These are phyloP conservation scores for Temnothorax unifasciatus DNA, from an alignment of 2,888 invertebrate genomes.

Conservation along the genomic window DNA sequence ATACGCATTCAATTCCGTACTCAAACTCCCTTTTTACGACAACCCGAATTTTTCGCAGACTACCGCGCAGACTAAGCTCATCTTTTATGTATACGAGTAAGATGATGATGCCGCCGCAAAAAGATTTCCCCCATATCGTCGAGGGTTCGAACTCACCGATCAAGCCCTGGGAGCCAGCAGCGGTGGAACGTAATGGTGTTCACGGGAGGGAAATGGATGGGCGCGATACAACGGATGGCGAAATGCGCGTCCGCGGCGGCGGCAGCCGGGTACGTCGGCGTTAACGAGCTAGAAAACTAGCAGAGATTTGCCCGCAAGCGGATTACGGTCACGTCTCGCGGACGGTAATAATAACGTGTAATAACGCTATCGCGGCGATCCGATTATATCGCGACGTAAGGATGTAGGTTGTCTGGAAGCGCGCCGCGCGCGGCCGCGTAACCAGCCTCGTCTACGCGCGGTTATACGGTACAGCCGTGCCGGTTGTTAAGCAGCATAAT, in stretches of 20 bases:
- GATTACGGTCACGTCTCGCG: constrained; percentile 71
- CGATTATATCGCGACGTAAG: constrained; percentile 55
- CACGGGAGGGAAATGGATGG: constrained; percentile 4
- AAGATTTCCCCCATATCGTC: constrained; percentile 32
- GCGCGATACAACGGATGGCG: constrained; percentile 22
- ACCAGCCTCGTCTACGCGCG: background rate
- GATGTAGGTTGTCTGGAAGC: constrained; percentile 44
- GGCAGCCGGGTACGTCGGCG: constrained; percentile 61
- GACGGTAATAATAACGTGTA: constrained; percentile 72
- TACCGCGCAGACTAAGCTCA: constrained; percentile 25
- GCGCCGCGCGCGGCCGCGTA: constrained; percentile 24
- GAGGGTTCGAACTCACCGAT: constrained; percentile 17
- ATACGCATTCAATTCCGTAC: background rate
- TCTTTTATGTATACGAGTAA: constrained; percentile 48
- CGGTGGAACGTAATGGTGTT: background rate
- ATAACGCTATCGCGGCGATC: constrained; percentile 71
- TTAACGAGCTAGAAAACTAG: constrained; percentile 77
- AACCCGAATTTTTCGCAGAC: constrained; percentile 34
- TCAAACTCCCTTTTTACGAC: constrained; percentile 23
- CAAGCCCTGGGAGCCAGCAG: background rate
- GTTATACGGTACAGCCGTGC: background rate
- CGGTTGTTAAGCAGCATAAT: constrained; percentile 36
- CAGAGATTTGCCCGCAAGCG: constrained; percentile 75
- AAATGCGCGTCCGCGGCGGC: background rate
- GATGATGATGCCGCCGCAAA: constrained; percentile 17